Evolutionary conservation across 1,140 invertebrate species (phyloP).

Genomic region (Drosophila hydei): DNA sequence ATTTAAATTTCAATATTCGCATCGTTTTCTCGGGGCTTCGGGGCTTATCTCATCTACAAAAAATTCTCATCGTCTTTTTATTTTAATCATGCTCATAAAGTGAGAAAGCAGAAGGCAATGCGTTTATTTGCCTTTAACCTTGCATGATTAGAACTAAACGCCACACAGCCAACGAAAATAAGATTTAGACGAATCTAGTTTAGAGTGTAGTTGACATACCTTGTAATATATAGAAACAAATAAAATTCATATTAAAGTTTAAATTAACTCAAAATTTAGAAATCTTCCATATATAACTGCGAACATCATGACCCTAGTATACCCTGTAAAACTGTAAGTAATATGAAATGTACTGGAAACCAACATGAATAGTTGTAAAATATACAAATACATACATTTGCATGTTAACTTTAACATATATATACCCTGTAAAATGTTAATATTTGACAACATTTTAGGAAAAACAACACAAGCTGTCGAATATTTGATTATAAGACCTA

Average conservation of each 20-base stretch:
- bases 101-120: conserved; percentile 39
- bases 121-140: conserved; percentile 50
- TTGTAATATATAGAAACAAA: neutral
- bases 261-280: no score
- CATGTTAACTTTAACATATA: neutral
- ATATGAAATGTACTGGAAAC: no score
- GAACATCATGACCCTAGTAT: neutral
- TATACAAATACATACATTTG: no score
- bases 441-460: no score
- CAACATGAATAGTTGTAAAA: no score
- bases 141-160: conserved; percentile 33
- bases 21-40: conserved; percentile 21
- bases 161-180: conserved; percentile 16
- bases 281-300: no score
- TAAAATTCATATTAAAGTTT: no score
- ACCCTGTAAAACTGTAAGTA: conserved; percentile 4
- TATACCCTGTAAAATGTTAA: conserved; percentile 13
- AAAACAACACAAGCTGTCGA: no score
- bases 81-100: conserved; percentile 54
- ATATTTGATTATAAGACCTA: no score
- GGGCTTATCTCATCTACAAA: conserved; percentile 64
- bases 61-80: conserved; percentile 50
- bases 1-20: conserved; percentile 21
- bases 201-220: neutral
- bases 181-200: conserved; percentile 4